Conservation (phyloP, 1,140 invertebrate genomes). For the Leptopilina boulardi region DNA sequence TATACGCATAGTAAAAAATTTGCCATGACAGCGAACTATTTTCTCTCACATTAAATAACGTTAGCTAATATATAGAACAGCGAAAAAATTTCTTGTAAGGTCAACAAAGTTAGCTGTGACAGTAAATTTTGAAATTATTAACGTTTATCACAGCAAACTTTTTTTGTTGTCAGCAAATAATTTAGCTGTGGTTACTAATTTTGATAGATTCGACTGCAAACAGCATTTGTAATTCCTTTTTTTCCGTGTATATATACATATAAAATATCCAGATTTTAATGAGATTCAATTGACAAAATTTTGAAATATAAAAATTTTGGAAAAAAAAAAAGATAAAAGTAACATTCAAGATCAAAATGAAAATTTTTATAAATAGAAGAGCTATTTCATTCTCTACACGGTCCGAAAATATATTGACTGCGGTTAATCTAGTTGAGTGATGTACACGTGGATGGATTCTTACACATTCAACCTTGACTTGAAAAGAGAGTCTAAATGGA, state of each 20-base stretch:
- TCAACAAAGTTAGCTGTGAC: too few relatives aligned
- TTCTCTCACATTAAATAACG: too few relatives aligned
- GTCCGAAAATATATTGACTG: slow-evolving; percentile 26
- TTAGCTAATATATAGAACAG: too few relatives aligned
- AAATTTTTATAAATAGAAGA: background rate
- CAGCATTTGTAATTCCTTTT: too few relatives aligned
- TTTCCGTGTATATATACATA: too few relatives aligned
- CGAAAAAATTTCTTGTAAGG: too few relatives aligned
- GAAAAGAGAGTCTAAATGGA: slow-evolving; percentile 3
- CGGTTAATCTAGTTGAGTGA: slow-evolving; percentile 20
- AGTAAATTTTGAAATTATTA: too few relatives aligned
- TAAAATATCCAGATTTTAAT: background rate
- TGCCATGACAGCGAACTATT: too few relatives aligned
- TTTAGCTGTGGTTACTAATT: too few relatives aligned
- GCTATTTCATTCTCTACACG: background rate
- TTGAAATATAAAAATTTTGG: background rate
- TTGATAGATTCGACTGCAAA: too few relatives aligned
- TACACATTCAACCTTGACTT: slow-evolving; percentile 1
- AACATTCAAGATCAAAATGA: background rate
- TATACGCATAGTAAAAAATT: background rate
- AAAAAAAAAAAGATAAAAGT: background rate
- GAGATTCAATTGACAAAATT: background rate
- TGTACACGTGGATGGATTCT: background rate
- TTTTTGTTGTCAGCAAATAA: too few relatives aligned
- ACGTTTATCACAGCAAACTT: too few relatives aligned